Evolutionary conservation across 1,140 invertebrate genomes (phyloP).

Genomic region (Tigriopus japonicus): DNA sequence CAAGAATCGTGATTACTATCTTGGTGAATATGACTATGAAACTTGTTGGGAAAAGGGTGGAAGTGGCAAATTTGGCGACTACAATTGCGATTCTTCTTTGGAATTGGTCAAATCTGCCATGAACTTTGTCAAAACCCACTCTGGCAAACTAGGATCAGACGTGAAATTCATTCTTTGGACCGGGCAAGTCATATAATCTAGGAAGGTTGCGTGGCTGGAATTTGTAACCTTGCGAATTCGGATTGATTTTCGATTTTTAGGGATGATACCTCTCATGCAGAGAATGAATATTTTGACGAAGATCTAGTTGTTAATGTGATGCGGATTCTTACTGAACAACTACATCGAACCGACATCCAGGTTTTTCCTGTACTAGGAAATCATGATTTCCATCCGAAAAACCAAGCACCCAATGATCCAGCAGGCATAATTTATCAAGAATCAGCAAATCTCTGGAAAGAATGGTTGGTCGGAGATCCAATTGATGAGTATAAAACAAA

Average conservation of each 20-base stretch:
- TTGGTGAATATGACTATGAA: not conserved
- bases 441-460: not conserved
- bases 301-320: not conserved
- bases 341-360: not conserved
- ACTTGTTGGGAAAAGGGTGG: not conserved
- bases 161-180: not conserved
- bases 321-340: not conserved
- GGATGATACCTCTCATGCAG: not conserved
- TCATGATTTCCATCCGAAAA: not conserved
- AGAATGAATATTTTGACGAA: not conserved
- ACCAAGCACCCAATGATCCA: not conserved
- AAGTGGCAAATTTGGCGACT: not conserved
- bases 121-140: not conserved
- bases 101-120: not conserved
- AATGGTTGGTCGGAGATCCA: not conserved
- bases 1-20: not conserved
- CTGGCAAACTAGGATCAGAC: not conserved
- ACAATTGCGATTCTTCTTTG: not conserved
- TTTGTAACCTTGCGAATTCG: not conserved
- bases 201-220: no score
- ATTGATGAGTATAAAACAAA: not conserved
- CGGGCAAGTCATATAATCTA: not conserved
- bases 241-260: not conserved
- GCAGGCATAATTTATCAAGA: not conserved
- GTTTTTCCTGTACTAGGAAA: not conserved